Percentiles rank a stretch among this genome's conserved stretches.
Conservation (phyloP, 2,888 invertebrate genomes). For the Pseudolycoriella hygida region DNA sequence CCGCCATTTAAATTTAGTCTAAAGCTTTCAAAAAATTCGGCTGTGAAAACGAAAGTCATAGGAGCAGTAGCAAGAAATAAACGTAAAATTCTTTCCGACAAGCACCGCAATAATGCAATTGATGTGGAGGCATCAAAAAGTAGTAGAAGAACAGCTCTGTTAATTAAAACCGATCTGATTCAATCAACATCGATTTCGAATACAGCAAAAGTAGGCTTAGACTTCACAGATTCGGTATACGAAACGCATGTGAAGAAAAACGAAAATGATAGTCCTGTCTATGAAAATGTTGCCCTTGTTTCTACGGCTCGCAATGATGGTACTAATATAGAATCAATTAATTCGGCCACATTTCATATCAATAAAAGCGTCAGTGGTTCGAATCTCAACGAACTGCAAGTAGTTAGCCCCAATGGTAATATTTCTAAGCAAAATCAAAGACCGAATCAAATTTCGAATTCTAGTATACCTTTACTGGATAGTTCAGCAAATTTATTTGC, state of each 20-base stretch:
- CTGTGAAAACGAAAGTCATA: constrained; percentile 28
- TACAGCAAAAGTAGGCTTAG: constrained; percentile 28
- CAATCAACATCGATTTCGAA: background rate
- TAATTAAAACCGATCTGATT: constrained; percentile 8
- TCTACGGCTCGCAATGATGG: background rate
- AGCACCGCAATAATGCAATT: background rate
- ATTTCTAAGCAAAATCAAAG: constrained; percentile 24
- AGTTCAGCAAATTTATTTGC: constrained; percentile 12
- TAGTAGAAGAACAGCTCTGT: constrained; percentile 2
- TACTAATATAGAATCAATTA: constrained; percentile 7
- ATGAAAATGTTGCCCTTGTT: background rate
- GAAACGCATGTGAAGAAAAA: constrained; percentile 3
- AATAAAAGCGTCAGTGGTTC: constrained; percentile 20
- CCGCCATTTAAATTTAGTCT: constrained; percentile 77
- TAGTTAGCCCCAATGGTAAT: constrained; percentile 20
- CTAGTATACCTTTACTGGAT: background rate
- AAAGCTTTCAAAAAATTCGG: constrained; percentile 37
- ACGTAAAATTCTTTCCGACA: background rate
- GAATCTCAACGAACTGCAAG: constrained; percentile 8
- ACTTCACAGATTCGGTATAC: constrained; percentile 19
- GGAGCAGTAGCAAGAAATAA: constrained; percentile 9
- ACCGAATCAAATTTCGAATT: constrained; percentile 9
- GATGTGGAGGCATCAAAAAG: background rate
- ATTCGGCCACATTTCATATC: constrained; percentile 14
- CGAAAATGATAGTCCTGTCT: background rate